Base-by-base conservation (phyloP, 2,113 vertebrate species). In the Microcebus lehilahytsara region DNA sequence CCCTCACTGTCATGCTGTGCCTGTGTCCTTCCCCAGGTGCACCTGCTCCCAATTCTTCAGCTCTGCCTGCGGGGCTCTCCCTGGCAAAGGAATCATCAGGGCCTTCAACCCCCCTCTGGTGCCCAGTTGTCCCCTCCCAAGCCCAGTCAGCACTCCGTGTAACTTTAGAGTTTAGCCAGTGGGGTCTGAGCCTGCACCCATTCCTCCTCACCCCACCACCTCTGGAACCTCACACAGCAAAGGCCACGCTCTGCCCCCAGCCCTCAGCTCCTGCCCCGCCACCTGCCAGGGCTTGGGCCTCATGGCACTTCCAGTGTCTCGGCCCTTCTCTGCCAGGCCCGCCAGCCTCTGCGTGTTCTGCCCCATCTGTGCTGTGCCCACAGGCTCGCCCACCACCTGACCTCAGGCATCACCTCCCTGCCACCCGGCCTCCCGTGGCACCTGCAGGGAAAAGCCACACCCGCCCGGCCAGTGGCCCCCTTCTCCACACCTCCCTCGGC, bases 201-300 rank as follows among this genome's bases (percentile, higher is more conserved):
- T 1, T 40, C 19, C 86, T 37, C 7, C 2, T 13, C 11, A 10
- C 17, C 0, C 9, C 67, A 20, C 34, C 20, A 12, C 16, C 69
- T 9, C 46, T n/a, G 37, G 58, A 77, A 58, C 17, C 11, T 23
- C 69, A 17, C 32, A 49, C 16, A 27, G 19, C 1, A 0, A 22
- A 7, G 6, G 0, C 27, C 2, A 0, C 19, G 25, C 67, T 81
- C 42, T 25, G 6, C 14, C 22, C 0, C 34, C 56, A 75, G 58
- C 5, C 0, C 0, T 0, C 0, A 7, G 25, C 25, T n/a, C 62
- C 0, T 0, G 16, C 46, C 5, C 37, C 6, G 12, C 16, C 37
- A 7, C 0, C 37, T 23, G 17, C 6, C 22, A 2, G 2, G 34
- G 10, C 2, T 32, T 23, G 42, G 46, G 42, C 27, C 42, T 62